phyloP scores from a whole-genome alignment of 64 coral and sea anemone species.

The Dendrophyllia cribrosa region DNA sequence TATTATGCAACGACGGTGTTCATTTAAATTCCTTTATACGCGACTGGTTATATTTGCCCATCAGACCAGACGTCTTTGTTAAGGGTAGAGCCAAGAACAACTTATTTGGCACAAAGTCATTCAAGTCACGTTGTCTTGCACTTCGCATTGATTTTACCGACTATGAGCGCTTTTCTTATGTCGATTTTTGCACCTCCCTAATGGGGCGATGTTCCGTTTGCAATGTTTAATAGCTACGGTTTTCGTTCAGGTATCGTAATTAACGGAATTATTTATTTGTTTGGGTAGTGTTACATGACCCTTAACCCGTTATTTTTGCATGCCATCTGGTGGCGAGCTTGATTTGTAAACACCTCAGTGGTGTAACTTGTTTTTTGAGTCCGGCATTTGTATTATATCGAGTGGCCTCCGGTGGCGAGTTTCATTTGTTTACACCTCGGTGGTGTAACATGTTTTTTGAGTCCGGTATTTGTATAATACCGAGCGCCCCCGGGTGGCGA shows the following conservation, averaged over 20 bases:
- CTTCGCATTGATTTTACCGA: conserved; percentile 7
- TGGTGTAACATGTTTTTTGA: neutral
- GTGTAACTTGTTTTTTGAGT: no score
- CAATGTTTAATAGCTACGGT: neutral
- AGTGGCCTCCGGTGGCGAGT: neutral
- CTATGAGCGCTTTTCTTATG: neutral
- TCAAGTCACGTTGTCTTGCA: conserved; percentile 9
- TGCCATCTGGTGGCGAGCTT: no score
- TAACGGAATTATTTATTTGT: no score
- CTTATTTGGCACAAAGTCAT: neutral
- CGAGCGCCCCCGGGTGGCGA: neutral
- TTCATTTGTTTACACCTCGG: neutral
- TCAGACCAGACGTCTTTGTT: conserved; percentile 37
- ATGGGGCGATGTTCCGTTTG: neutral
- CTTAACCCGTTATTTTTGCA: no score
- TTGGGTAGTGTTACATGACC: no score
- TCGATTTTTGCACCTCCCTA: neutral
- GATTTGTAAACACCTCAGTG: no score
- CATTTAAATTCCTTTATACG: conserved; percentile 19
- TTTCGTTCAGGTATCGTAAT: neutral
- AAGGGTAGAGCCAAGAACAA: conserved; percentile 37
- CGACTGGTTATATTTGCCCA: conserved; percentile 26
- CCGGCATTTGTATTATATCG: no score
- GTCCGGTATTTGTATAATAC: neutral
- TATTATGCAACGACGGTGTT: conserved; percentile 3